Conservation (phyloP, 2,797 vertebrate genomes). For the Zenarchopterus dispar region DNA sequence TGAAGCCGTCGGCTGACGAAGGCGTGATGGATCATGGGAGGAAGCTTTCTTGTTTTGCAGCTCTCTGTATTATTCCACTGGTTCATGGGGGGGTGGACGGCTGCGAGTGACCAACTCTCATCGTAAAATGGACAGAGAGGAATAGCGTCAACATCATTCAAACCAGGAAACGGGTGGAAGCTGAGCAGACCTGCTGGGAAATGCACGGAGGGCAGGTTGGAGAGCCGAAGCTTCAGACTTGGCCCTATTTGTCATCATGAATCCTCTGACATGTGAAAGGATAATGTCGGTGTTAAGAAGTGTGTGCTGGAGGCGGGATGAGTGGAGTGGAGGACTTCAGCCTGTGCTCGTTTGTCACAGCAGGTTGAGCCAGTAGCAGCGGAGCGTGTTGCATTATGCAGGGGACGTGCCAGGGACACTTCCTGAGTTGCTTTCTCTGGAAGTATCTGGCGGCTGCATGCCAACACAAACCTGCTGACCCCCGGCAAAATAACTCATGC, state of each 20-base stretch:
- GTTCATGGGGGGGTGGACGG: constrained; percentile 26
- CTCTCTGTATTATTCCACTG: constrained; percentile 48
- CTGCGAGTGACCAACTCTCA: constrained; percentile 17
- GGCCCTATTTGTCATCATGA: constrained; percentile 10
- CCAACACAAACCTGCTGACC: constrained; percentile 75
- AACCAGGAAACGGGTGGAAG: no score
- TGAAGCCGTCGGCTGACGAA: constrained; percentile 57
- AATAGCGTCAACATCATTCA: no score
- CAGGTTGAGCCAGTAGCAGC: constrained; percentile 56
- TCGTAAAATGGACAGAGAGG: constrained; percentile 9
- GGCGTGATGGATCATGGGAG: constrained; percentile 55
- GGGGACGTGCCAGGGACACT: constrained; percentile 72
- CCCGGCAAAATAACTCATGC: constrained; percentile 41
- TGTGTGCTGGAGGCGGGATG: constrained; percentile 15
- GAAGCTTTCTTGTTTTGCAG: constrained; percentile 63
- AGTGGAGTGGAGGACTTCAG: constrained; percentile 36
- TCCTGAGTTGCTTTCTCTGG: constrained; percentile 72
- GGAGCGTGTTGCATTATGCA: constrained; percentile 35
- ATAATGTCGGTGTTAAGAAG: neutral
- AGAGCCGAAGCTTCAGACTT: no score
- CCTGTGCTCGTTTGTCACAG: constrained; percentile 59
- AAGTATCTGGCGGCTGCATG: constrained; percentile 64
- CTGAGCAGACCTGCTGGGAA: no score
- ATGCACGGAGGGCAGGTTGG: no score
- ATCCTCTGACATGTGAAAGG: constrained; percentile 22